phyloP scores from a whole-genome alignment of 2,797 vertebrate genomes.

The Pipistrellus pygmaeus region DNA sequence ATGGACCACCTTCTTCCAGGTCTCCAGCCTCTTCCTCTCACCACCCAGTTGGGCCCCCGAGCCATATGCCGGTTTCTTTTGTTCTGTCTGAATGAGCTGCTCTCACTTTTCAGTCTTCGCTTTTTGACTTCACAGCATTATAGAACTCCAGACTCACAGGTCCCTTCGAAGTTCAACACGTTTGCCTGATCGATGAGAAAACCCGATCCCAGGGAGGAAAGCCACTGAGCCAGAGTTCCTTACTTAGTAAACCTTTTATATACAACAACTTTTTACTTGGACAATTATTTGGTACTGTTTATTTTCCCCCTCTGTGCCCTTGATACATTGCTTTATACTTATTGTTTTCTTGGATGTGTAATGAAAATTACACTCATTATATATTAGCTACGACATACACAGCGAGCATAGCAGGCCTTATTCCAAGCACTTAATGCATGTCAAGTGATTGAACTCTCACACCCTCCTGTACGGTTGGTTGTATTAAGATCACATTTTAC shows the following conservation, averaged over 20 bases:
- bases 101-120: background rate
- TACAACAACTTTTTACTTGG: background rate
- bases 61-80: fast-evolving
- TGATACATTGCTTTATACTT: background rate
- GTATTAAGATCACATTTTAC: background rate
- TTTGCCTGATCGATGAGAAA: background rate
- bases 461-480: background rate
- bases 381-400: background rate
- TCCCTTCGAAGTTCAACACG: background rate
- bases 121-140: background rate
- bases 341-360: background rate
- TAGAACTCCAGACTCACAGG: background rate
- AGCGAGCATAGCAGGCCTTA: background rate
- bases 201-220: background rate
- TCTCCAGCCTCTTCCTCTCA: background rate
- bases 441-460: background rate
- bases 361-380: background rate
- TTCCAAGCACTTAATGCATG: background rate
- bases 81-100: background rate
- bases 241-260: background rate
- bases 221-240: background rate
- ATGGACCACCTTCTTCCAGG: background rate
- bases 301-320: background rate
- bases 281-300: background rate
- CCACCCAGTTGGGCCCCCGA: background rate